Base-by-base conservation (phyloP, 30 jellyfish, hydroid and myxozoan genomes). In the Nemopilema nomurai region DNA sequence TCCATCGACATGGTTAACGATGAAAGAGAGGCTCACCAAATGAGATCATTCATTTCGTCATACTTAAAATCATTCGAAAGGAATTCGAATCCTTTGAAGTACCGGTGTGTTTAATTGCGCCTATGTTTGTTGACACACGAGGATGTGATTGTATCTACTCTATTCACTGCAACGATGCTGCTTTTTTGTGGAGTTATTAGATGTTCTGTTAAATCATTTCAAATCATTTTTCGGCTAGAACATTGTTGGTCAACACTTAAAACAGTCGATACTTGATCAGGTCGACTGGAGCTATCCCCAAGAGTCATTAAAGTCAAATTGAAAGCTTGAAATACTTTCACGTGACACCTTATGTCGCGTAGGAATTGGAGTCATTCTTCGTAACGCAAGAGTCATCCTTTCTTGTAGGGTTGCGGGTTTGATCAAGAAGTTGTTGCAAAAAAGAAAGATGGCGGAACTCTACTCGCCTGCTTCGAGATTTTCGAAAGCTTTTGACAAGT, bases 1-100 rank as follows among this genome's bases (percentile, higher is more conserved):
- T 90, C 96, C 27, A 52, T 73, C 8, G 99, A 94, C 50, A 80
- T 94, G 93, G 97, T 96, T 51, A 94, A 85, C 85, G 96, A 94
- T 51, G 87, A 65, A 7, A 41, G 78, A 75, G 99, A 94, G 75
- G 92, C 99, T 0, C 84, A 86, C 8, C 99, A 94, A 70, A 31
- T 94, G 71, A 81, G 96, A 31, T 94, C 99, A 49, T 85, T 94
- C 57, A 62, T 94, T 20, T 28, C 33, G 20, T 94, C 99, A 49
- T 89, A 69, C 83, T 57, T 94, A 79, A 49, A 77, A 9, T 57
- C 95, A 72, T 83, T 80, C 8, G 49, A 66, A 9, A 71, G 64
- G 51, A 94, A 70, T 73, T 49, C 77, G 49, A 96, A 83, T 21
- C 96, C 97, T 7, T 51, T 90, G 28, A 85, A 82, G 51, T 3